Evolutionary conservation across 2,797 vertebrate genomes (phyloP), one percentile per base, ranked within the genome.

Genomic region (Steatocranus sp.): DNA sequence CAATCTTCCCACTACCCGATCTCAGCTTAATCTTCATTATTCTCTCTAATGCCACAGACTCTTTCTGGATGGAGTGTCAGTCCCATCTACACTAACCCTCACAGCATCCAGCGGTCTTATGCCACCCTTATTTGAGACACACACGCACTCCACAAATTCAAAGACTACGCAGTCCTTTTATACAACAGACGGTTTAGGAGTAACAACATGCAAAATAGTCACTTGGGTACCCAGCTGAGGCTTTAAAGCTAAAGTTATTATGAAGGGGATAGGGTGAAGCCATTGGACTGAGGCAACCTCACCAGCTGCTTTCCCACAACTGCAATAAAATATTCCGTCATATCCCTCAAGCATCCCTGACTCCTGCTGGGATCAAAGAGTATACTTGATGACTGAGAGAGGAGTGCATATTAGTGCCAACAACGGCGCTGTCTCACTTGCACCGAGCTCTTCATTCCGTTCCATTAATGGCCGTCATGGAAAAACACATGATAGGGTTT

Each of bases 311-410:
- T 90, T 90, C 90, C 88, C 86, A 83, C 88, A 91, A 92, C 90
- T 73, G 88, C 90, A 89, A 93, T 94, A 94, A 96, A 94, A 93
- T 94, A 94, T 95, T 94, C 95, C 88, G 92, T 96, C 95, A 93
- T 87, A 94, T 95, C 91, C 93, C 90, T 48, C 87, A 93, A 93
- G 94, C 94, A 92, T 90, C 89, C 81, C 80, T 74, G 90, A 89
- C 93, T 95, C 95, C 94, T 89, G 93, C 94, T 93, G 95, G 90
- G 95, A 95, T 96, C 94, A 95, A 95, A 96, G 94, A 89, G 81
- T 86, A 83, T 84, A 87, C 91, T 91, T 93, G 89, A 95, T 90
- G 93, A 92, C 92, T 89, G 87, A 92, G 88, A 90, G 88, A 81
- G 82, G 76, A 89, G 89, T 50, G 88, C 82, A 79, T 87, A 91